A percentile compares a stretch with the other conserved stretches of the same genome.
phyloP scores from a whole-genome alignment of 2,888 invertebrate genomes.

The Agriopis marginaria region DNA sequence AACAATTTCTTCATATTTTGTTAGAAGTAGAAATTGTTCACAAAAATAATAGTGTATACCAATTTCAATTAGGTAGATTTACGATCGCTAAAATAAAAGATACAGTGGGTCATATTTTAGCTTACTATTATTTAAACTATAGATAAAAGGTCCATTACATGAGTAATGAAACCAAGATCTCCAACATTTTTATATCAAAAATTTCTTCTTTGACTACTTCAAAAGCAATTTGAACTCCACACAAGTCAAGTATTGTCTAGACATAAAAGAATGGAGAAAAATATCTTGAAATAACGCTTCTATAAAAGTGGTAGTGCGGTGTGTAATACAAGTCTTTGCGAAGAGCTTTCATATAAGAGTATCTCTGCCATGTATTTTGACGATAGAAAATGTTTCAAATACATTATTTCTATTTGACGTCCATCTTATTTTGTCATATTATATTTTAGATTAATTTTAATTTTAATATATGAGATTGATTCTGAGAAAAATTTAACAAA shows the following conservation, averaged over 20 bases:
- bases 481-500: too few species aligned
- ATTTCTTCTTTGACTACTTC: conserved; percentile 15
- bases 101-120: too few species aligned
- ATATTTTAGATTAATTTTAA: too few species aligned
- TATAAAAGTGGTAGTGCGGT: conserved; percentile 45
- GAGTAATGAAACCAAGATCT: neutral
- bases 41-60: too few species aligned
- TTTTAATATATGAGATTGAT: too few species aligned
- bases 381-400: conserved; percentile 33
- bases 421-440: neutral
- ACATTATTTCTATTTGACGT: neutral
- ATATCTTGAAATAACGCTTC: conserved; percentile 53
- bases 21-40: too few species aligned
- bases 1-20: too few species aligned
- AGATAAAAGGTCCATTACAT: neutral
- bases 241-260: conserved; percentile 51
- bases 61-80: too few species aligned
- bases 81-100: too few species aligned
- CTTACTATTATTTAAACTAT: too few species aligned
- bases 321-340: conserved; percentile 39
- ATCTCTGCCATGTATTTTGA: conserved; percentile 15
- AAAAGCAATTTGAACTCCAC: conserved; percentile 50
- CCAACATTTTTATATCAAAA: conserved; percentile 3
- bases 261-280: conserved; percentile 52
- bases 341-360: conserved; percentile 22